Evolutionary conservation across 2,113 vertebrate species (phyloP).

Genomic region (Geothlypis trichas): DNA sequence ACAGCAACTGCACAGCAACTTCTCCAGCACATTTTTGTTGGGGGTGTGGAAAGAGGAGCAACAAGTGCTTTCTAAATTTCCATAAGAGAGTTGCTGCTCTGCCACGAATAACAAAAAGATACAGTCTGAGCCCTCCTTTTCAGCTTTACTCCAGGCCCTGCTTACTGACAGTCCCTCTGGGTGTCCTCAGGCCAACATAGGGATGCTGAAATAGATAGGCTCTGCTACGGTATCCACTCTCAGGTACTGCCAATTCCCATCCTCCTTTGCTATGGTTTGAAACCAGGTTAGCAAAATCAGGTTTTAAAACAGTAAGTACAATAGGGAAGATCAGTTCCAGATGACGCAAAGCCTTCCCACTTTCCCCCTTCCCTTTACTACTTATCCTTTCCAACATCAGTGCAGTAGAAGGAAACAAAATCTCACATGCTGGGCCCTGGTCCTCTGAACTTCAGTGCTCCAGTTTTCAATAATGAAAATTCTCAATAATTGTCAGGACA

Average conservation of each 20-base stretch:
- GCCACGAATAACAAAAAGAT: neutral
- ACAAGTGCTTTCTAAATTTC: neutral
- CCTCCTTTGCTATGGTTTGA: neutral
- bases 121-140: neutral
- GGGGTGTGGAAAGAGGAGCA: neutral
- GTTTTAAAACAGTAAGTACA: neutral
- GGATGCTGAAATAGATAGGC: neutral
- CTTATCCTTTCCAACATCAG: neutral
- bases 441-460: neutral
- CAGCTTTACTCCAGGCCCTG: neutral
- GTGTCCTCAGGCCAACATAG: neutral
- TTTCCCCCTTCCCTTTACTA: neutral
- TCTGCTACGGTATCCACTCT: neutral
- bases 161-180: neutral
- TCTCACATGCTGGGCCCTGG: neutral
- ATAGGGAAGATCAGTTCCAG: neutral
- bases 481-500: neutral
- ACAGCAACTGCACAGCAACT: neutral
- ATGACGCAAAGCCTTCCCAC: neutral
- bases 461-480: neutral
- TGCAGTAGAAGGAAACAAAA: neutral
- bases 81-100: neutral
- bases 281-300: neutral
- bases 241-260: neutral
- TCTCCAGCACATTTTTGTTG: neutral